phyloP scores from a whole-genome alignment of 2,113 vertebrate species.

The Sigmodon hispidus region DNA sequence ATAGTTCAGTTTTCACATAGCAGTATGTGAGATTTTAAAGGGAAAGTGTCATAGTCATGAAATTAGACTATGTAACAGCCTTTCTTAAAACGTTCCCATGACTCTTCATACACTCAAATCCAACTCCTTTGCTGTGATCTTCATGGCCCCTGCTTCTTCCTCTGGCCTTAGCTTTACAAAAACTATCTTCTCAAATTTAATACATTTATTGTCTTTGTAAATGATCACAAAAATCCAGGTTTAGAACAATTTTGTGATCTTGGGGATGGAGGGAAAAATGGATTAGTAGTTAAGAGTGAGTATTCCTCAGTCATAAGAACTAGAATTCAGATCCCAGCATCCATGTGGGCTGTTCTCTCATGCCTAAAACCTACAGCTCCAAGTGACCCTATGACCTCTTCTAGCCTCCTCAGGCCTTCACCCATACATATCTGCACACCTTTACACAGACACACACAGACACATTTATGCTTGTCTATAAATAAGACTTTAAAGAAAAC shows the following conservation, averaged over 20 bases:
- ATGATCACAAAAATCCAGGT: not conserved
- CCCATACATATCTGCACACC: not conserved
- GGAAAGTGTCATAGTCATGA: not conserved
- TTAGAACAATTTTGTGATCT: not conserved
- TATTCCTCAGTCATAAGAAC: not conserved
- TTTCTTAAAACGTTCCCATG: not conserved
- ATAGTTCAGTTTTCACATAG: not conserved
- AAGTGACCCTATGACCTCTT: too few relatives aligned
- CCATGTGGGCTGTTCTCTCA: not conserved
- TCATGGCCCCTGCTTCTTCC: not conserved
- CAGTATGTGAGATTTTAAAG: not conserved
- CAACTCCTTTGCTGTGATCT: not conserved
- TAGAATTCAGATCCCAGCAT: not conserved
- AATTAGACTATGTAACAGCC: not conserved
- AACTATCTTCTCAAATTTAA: slow-evolving; percentile 22
- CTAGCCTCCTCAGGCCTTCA: too few relatives aligned
- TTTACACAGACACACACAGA: not conserved
- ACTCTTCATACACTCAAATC: not conserved
- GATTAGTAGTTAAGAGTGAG: not conserved
- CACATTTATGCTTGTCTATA: too few relatives aligned
- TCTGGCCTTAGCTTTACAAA: not conserved
- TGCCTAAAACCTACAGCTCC: not conserved
- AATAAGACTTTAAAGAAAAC: not conserved
- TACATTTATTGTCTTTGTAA: not conserved
- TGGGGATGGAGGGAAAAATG: not conserved